These are phyloP conservation scores for Labeo rohita DNA, from an alignment of 2,113 vertebrate genomes.

Conservation along the genomic window DNA sequence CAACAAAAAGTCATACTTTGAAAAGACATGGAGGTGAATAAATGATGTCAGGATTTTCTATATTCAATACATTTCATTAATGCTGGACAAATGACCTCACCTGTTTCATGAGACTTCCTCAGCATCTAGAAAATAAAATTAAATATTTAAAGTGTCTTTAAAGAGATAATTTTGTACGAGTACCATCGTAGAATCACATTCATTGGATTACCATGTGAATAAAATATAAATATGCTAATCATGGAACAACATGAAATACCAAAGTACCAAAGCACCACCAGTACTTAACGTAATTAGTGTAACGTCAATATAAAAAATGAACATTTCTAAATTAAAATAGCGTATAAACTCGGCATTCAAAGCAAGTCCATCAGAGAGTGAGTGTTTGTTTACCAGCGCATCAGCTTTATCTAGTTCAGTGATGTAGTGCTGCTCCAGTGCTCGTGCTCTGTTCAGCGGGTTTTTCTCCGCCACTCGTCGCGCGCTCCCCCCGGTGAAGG, in stretches of 20 bases:
- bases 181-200: not conserved
- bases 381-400: conserved; percentile 70
- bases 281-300: not conserved
- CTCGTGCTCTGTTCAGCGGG: conserved; percentile 66
- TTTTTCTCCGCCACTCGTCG: conserved; percentile 66
- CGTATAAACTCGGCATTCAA: no score
- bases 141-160: not conserved
- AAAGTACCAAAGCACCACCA: not conserved
- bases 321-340: not conserved
- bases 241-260: not conserved
- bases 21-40: not conserved
- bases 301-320: not conserved
- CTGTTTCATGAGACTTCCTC: conserved; percentile 82
- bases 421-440: conserved; percentile 64
- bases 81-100: conserved; percentile 35
- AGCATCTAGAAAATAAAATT: conserved; percentile 71
- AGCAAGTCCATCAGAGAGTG: no score
- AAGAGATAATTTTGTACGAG: not conserved
- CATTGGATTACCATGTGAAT: not conserved
- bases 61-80: not conserved
- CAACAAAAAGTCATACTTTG: not conserved
- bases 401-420: conserved; percentile 79
- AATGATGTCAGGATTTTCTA: not conserved
- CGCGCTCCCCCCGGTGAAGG: conserved; percentile 60
- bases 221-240: not conserved